Conservation (phyloP, 2,113 vertebrate genomes). For the Motacilla tschutschensis region DNA sequence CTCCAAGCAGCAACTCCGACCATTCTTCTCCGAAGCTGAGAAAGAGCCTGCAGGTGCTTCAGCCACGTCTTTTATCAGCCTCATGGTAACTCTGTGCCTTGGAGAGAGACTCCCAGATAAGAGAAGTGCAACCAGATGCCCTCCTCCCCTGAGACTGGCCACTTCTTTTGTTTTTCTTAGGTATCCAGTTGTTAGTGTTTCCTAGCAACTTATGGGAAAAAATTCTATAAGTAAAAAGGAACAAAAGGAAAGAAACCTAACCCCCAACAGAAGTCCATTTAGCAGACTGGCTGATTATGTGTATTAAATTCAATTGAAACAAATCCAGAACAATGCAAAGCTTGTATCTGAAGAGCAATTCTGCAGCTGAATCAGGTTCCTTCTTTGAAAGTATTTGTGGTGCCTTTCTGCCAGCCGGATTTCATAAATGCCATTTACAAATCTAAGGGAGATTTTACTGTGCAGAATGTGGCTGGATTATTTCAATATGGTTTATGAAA, state of each 20-base stretch:
- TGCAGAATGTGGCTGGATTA: neutral
- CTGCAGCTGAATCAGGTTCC: neutral
- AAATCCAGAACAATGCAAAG: neutral
- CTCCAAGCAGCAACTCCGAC: too few relatives aligned
- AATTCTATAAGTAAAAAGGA: too few relatives aligned
- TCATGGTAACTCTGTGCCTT: fast-evolving
- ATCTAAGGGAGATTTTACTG: neutral
- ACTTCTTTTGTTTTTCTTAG: neutral
- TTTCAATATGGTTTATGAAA: neutral
- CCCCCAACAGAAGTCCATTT: neutral
- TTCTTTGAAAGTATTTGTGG: neutral
- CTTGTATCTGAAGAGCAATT: neutral
- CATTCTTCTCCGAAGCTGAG: fast-evolving
- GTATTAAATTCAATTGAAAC: neutral
- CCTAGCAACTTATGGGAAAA: neutral
- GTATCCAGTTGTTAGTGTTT: neutral
- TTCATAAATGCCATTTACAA: neutral
- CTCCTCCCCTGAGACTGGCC: neutral
- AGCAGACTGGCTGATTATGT: neutral
- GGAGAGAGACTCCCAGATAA: neutral
- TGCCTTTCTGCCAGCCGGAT: neutral
- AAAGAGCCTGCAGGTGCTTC: too few relatives aligned
- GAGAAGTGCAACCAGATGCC: too few relatives aligned
- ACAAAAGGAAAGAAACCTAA: neutral
- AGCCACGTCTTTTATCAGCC: neutral